Base-by-base conservation (phyloP, 1,140 invertebrate genomes). In the Oreohelix idahoensis region DNA sequence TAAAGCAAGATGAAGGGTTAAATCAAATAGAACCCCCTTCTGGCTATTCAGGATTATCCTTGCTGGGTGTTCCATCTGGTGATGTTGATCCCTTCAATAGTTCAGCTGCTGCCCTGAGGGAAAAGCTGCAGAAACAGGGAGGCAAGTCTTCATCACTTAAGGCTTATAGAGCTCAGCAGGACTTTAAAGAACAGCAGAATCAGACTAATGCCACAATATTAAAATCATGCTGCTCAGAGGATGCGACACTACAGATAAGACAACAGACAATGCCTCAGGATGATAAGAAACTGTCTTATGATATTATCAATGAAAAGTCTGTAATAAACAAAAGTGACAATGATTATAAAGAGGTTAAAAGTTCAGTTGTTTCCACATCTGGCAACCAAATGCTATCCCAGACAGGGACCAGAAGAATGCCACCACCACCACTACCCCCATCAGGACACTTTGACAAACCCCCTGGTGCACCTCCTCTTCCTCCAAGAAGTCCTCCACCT, bases 91-190 rank as follows among this genome's bases (percentile, higher is more conserved):
- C 32, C 51, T 76, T 76, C n/a, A 4, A 5, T 51, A n/a, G 38
- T 29, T 69, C 78, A n/a, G 78, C 78, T 45, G 78, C 78, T 17
- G 58, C 39, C 0, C 49, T 80, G 1, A 66, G 78, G 23, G 58
- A 58, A 23, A 80, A 80, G 53, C 63, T 80, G 36, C 58, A 45
- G 17, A 42, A 29, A n/a, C n/a, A 80, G 38, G 78, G 78, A 17
- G 78, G 78, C 23, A 80, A 80, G 39, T 80, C 78, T n/a, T 80
- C 78, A 11, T 66, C 78, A 26, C 38, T 80, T 1, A 80, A 80
- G 69, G 63, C 38, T 32, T 80, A 70, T 23, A 66, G 78, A 45
- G 58, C 78, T 11, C 53, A 70, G 26, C 0, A 39, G 17, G 78
- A 80, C 36, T 69, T 80, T 13, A 38, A 80, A 2, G n/a, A 15